Evolutionary conservation across 2,797 vertebrate genomes (phyloP).

Genomic region (Sebastes itinus): DNA sequence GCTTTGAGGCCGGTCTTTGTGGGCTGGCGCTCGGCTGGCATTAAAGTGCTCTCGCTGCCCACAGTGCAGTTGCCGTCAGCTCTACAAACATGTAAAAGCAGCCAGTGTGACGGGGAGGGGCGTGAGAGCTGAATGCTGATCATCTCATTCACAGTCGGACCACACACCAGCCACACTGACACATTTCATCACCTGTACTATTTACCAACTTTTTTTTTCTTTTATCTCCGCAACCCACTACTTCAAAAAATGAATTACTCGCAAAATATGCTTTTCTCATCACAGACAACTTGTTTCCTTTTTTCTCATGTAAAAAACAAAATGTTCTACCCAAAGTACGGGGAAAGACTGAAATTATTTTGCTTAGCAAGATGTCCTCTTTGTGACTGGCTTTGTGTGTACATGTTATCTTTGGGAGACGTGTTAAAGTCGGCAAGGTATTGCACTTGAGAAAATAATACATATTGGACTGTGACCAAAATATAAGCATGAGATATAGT

Average conservation of each 20-base stretch:
- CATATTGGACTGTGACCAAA: conserved; percentile 33
- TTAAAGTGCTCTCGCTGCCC: conserved; percentile 50
- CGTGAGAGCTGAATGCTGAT: conserved; percentile 72
- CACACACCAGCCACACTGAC: conserved; percentile 51
- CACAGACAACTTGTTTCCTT: not conserved
- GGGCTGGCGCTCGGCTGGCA: conserved; percentile 53
- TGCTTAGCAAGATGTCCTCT: conserved; percentile 24
- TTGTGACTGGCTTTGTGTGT: conserved; percentile 13
- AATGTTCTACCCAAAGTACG: conserved; percentile 4
- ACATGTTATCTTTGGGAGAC: conserved; percentile 12
- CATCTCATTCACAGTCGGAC: conserved; percentile 66
- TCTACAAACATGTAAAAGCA: conserved; percentile 76
- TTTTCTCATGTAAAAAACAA: conserved; percentile 18
- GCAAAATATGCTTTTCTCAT: conserved; percentile 15
- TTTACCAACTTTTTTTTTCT: conserved; percentile 44
- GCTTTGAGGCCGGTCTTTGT: conserved; percentile 61
- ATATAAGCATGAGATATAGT: conserved; percentile 19
- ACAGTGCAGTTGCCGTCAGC: conserved; percentile 56
- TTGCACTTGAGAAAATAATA: conserved; percentile 42
- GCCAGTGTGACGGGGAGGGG: conserved; percentile 65
- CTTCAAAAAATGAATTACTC: conserved; percentile 30
- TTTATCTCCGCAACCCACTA: conserved; percentile 31
- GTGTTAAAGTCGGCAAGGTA: conserved; percentile 20
- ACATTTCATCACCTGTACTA: conserved; percentile 64
- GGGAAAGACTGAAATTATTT: not conserved